These are phyloP conservation scores for Stictocephala bisonia DNA, from an alignment of 2,888 invertebrate genomes.

Conservation along the genomic window DNA sequence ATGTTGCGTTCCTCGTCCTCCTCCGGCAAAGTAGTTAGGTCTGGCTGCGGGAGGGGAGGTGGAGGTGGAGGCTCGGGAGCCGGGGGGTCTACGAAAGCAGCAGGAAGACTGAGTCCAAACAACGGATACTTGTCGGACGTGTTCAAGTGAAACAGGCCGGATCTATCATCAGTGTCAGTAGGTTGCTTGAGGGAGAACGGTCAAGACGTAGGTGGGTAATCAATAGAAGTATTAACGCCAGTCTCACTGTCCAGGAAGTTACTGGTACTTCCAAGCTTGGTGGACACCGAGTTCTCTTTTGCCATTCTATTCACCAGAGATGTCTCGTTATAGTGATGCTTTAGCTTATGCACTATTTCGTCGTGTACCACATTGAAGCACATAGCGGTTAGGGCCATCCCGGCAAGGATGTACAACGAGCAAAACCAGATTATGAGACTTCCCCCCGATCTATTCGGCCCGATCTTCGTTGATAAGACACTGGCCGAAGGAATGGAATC, in stretches of 20 bases:
- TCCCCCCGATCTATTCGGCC: slow-evolving; percentile 46
- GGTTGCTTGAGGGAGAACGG: not conserved
- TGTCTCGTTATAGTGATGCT: slow-evolving; percentile 67
- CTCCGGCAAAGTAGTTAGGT: slow-evolving; percentile 30
- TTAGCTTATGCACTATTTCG: slow-evolving; percentile 85
- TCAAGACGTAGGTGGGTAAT: slow-evolving; percentile 42
- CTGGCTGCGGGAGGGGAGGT: slow-evolving; percentile 4
- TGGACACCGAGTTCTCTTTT: slow-evolving; percentile 48
- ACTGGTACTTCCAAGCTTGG: slow-evolving; percentile 41
- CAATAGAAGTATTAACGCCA: slow-evolving; percentile 18
- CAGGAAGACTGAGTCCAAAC: slow-evolving; percentile 15
- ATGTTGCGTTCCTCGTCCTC: slow-evolving; percentile 30
- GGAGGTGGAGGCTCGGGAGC: slow-evolving; percentile 3
- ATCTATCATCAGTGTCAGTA: not conserved
- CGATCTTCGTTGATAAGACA: slow-evolving; percentile 47
- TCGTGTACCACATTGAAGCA: slow-evolving; percentile 91
- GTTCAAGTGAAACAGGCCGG: not conserved
- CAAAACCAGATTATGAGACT: slow-evolving; percentile 84
- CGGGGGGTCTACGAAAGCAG: slow-evolving; percentile 8
- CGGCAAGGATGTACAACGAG: slow-evolving; percentile 86
- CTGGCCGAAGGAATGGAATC: slow-evolving; percentile 65
- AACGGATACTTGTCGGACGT: slow-evolving; percentile 9
- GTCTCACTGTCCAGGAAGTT: slow-evolving; percentile 45
- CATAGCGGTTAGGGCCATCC: slow-evolving; percentile 90
- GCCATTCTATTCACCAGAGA: slow-evolving; percentile 15